Conservation (phyloP, 2,113 vertebrate species). For the Pterocles burchelli region DNA sequence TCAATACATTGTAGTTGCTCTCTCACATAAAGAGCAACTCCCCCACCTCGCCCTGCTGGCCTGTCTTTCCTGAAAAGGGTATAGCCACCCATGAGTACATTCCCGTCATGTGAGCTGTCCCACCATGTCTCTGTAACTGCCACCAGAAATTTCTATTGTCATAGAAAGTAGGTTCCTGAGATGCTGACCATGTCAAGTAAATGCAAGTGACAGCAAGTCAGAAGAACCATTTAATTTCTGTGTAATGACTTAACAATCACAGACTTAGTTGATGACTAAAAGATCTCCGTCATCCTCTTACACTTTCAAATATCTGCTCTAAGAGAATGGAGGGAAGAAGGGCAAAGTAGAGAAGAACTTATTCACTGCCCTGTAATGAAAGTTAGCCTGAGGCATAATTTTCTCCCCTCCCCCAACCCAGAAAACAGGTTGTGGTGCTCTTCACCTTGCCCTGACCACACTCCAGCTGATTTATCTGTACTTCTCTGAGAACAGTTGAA, state of each 20-base stretch:
- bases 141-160: no score
- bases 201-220: neutral
- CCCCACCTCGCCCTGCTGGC: no score
- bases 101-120: no score
- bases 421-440: neutral
- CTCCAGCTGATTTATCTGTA: fast-evolving
- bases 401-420: neutral
- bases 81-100: no score
- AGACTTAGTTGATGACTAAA: neutral
- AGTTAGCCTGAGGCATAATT: neutral
- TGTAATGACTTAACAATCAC: neutral
- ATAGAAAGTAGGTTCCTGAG: neutral
- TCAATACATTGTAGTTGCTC: no score
- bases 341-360: neutral
- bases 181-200: neutral
- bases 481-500: neutral
- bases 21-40: no score
- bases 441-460: neutral
- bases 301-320: neutral
- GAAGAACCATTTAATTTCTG: neutral
- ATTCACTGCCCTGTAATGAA: neutral
- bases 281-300: neutral
- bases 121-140: no score
- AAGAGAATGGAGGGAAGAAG: neutral
- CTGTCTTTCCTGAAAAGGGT: no score